A percentile compares a stretch with the other conserved stretches of the same genome.
These are phyloP conservation scores for Azorinus chamasolen DNA, from an alignment of 2,888 invertebrate genomes.

Conservation along the genomic window DNA sequence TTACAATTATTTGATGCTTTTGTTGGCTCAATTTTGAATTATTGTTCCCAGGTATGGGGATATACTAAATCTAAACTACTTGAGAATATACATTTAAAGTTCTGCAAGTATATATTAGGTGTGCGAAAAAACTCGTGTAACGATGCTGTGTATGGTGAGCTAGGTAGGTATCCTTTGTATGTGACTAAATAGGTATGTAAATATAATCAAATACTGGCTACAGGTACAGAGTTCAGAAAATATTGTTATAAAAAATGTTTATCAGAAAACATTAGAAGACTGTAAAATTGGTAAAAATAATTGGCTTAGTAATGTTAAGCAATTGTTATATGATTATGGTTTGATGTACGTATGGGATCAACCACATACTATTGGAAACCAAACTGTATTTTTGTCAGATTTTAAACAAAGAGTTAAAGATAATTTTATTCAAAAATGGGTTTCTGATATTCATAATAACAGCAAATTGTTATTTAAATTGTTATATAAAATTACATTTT, in stretches of 20 bases:
- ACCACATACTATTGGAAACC: too few relatives aligned
- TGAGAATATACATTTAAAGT: conserved; percentile 23
- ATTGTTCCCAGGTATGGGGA: conserved; percentile 9
- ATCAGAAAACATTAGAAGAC: too few relatives aligned
- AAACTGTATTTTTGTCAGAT: too few relatives aligned
- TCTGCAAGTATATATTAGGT: conserved; percentile 5
- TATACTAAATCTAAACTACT: conserved; percentile 16
- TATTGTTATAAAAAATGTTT: background rate
- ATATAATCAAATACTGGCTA: conserved; percentile 15
- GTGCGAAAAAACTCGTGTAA: conserved; percentile 3
- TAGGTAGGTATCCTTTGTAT: conserved; percentile 4
- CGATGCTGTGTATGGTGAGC: conserved; percentile 10
- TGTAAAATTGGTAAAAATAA: too few relatives aligned
- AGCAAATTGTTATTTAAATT: too few relatives aligned
- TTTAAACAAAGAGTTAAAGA: too few relatives aligned
- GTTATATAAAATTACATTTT: too few relatives aligned
- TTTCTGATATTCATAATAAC: too few relatives aligned
- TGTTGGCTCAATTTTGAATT: conserved; percentile 14
- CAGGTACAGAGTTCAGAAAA: conserved; percentile 1
- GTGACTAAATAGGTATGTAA: conserved; percentile 1
- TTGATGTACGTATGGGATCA: too few relatives aligned
- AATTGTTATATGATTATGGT: too few relatives aligned
- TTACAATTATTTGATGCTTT: conserved; percentile 27
- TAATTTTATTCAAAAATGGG: too few relatives aligned
- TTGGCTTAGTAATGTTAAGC: too few relatives aligned